phyloP scores from a whole-genome alignment of 2,797 vertebrate genomes.

The Anas bernieri region DNA sequence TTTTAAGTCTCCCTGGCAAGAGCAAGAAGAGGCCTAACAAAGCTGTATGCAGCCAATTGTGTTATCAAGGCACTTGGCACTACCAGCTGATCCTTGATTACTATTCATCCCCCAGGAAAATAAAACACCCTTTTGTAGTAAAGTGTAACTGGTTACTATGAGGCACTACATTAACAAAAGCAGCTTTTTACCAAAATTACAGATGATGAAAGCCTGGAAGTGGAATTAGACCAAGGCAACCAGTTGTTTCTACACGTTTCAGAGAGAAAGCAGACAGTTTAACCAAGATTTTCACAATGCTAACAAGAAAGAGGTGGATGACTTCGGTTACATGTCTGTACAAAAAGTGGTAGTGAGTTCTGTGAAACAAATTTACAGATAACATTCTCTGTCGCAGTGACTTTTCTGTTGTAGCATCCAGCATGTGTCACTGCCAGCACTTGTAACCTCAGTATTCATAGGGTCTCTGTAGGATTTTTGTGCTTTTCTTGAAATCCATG shows the following conservation, averaged over 20 bases:
- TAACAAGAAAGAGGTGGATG: neutral
- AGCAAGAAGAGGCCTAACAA: slow-evolving; percentile 56
- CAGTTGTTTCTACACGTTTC: neutral
- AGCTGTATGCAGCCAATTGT: slow-evolving; percentile 73
- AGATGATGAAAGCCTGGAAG: slow-evolving; percentile 50
- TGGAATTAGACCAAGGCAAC: slow-evolving; percentile 31
- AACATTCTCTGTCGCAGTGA: neutral
- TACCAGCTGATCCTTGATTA: slow-evolving; percentile 71
- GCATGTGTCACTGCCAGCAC: neutral
- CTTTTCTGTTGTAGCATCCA: neutral
- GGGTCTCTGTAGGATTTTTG: neutral
- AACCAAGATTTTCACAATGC: neutral
- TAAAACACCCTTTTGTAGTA: slow-evolving; percentile 72
- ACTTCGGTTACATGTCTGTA: neutral
- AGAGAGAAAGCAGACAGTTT: slow-evolving; percentile 4
- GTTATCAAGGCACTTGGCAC: slow-evolving; percentile 75
- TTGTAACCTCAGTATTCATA: neutral
- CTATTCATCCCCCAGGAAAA: slow-evolving; percentile 70
- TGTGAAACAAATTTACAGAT: neutral
- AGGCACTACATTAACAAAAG: slow-evolving; percentile 63
- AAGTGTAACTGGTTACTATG: slow-evolving; percentile 61
- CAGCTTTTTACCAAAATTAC: slow-evolving; percentile 55
- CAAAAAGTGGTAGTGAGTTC: neutral
- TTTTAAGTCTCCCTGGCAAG: slow-evolving; percentile 24
- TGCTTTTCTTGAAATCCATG: neutral